Conservation (phyloP, 2,113 vertebrate genomes). For the Tichodroma muraria region DNA sequence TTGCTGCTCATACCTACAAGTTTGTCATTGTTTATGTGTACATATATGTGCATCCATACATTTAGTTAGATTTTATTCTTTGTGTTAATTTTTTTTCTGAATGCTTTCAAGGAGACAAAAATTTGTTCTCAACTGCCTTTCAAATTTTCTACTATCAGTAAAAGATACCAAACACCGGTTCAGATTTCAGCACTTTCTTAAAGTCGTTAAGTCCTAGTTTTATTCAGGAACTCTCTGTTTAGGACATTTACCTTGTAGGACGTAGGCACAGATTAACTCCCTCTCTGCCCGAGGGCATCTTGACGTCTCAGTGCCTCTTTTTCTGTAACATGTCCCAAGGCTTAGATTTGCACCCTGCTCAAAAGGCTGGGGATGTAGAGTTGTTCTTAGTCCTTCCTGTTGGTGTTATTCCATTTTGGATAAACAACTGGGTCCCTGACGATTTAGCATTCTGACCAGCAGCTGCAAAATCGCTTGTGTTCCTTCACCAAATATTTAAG, state of each 20-base stretch:
- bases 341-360: background rate
- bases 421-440: background rate
- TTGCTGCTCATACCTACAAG: background rate
- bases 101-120: background rate
- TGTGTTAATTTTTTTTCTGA: background rate
- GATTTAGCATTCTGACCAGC: background rate
- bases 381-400: background rate
- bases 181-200: background rate
- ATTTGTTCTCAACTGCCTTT: background rate
- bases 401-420: background rate
- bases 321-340: background rate
- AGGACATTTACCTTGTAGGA: background rate
- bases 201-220: background rate
- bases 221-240: background rate
- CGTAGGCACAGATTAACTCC: background rate
- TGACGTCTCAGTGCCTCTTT: background rate
- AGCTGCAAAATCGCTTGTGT: background rate
- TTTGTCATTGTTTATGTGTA: background rate
- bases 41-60: no score
- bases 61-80: background rate
- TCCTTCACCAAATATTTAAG: background rate
- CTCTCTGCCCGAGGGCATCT: background rate
- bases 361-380: background rate
- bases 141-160: background rate
- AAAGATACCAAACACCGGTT: background rate